Conservation (phyloP, 2,797 vertebrate genomes). For the Acrocephalus scirpaceus region DNA sequence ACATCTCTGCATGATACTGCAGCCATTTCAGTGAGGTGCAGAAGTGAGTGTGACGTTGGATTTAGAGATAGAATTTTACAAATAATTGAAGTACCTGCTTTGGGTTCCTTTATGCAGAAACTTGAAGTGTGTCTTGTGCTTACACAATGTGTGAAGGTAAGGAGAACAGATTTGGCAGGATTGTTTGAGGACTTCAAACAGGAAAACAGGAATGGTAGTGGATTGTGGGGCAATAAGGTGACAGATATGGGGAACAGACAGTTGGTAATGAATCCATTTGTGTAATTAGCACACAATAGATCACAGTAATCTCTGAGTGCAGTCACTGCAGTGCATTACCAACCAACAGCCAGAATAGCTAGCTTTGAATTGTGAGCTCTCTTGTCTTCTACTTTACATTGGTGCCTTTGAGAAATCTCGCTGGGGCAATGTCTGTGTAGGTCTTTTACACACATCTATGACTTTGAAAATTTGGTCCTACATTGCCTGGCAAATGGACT, state of each 20-base stretch:
- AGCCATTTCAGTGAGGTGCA: neutral
- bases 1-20: neutral
- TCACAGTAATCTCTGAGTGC: neutral
- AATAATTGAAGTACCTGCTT: neutral
- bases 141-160: neutral
- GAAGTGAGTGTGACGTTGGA: neutral
- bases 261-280: neutral
- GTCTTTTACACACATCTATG: neutral
- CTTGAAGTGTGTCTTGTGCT: neutral
- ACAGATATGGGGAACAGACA: neutral
- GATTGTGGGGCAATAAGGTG: neutral
- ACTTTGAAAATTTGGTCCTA: neutral
- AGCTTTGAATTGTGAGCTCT: neutral
- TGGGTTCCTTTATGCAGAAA: neutral
- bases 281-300: neutral
- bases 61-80: neutral
- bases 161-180: neutral
- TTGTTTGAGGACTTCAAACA: neutral
- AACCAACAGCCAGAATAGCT: neutral
- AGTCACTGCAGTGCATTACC: neutral
- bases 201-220: neutral
- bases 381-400: neutral
- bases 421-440: neutral
- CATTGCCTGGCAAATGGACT: rapidly evolving
- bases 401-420: neutral